Evolutionary conservation across 2,888 invertebrate genomes (phyloP).

Genomic region (Acrocyrtus sp.): DNA sequence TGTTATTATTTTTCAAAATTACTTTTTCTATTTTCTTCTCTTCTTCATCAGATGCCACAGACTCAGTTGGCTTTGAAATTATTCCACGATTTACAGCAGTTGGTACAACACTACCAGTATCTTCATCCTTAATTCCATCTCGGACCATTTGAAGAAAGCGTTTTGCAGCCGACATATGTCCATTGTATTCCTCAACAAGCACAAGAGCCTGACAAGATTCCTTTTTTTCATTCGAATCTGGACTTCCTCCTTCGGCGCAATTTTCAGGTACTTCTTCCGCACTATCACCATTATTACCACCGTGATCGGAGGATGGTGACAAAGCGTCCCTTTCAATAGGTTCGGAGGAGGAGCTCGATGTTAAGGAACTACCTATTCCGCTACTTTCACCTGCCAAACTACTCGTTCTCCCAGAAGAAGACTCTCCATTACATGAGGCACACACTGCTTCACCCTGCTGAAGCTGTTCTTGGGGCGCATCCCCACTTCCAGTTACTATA

Average conservation of each 20-base stretch:
- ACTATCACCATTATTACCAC: too few species aligned
- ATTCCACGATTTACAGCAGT: too few species aligned
- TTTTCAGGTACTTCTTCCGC: slow-evolving; percentile 22
- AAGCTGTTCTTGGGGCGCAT: background rate
- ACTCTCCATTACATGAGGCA: background rate
- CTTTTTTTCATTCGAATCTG: background rate
- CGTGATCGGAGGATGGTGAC: slow-evolving; percentile 9
- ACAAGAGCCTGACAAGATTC: slow-evolving; percentile 19
- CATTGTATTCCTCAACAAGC: slow-evolving; percentile 19
- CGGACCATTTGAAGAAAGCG: slow-evolving; percentile 22
- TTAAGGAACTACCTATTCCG: slow-evolving; percentile 14
- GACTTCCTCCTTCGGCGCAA: background rate
- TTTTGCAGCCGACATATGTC: slow-evolving; percentile 29
- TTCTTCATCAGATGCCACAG: too few species aligned
- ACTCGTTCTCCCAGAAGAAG: slow-evolving; percentile 27
- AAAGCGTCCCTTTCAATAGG: slow-evolving; percentile 18
- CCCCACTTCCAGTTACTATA: background rate
- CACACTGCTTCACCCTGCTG: too few species aligned
- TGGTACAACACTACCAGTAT: too few species aligned
- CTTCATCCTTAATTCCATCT: slow-evolving; percentile 22
- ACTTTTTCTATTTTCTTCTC: background rate
- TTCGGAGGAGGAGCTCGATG: slow-evolving; percentile 25
- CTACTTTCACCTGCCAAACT: slow-evolving; percentile 17
- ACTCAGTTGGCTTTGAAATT: too few species aligned
- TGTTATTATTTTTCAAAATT: slow-evolving; percentile 13